Conservation (phyloP, 2,113 vertebrate genomes). For the Numenius arquata region DNA sequence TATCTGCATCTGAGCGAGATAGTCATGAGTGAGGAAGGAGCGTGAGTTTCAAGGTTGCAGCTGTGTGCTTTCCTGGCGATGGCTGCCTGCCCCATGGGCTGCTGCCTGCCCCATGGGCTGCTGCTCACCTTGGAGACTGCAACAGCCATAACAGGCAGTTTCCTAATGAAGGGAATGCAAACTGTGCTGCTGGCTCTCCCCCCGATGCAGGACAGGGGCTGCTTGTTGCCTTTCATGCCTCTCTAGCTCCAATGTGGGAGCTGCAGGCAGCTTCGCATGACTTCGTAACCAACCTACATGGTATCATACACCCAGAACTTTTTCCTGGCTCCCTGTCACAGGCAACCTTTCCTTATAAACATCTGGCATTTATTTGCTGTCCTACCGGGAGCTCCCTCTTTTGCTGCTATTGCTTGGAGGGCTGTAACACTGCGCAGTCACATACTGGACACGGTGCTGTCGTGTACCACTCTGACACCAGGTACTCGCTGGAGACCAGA, state of each 20-base stretch:
- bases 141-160: background rate
- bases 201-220: background rate
- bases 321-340: conserved; percentile 7
- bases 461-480: background rate
- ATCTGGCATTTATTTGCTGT: conserved; percentile 50
- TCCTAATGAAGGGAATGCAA: background rate
- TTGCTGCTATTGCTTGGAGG: background rate
- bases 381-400: background rate
- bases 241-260: background rate
- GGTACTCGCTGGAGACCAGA: background rate
- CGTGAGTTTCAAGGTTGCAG: background rate
- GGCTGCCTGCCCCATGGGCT: background rate
- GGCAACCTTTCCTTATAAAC: conserved; percentile 9
- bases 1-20: background rate
- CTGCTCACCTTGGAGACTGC: background rate
- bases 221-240: background rate
- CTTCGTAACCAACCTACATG: background rate
- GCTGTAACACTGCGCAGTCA: background rate
- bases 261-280: background rate
- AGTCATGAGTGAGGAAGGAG: background rate
- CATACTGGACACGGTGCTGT: background rate
- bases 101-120: background rate
- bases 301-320: background rate
- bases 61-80: background rate
- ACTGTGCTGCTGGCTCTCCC: background rate